Evolutionary conservation across 2,888 invertebrate species (phyloP).

Genomic region (Phasia obesa): DNA sequence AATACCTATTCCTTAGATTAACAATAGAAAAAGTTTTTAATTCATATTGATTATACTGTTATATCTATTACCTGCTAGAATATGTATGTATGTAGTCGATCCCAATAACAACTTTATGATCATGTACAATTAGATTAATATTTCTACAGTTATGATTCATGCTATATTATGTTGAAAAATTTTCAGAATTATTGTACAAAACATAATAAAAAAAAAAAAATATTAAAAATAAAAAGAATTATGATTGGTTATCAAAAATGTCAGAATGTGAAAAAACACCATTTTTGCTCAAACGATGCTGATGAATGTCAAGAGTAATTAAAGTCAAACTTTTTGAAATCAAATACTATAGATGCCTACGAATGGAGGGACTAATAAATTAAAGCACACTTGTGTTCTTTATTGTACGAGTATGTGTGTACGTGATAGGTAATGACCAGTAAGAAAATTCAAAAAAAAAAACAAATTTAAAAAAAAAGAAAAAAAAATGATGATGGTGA

Average conservation of each 20-base stretch:
- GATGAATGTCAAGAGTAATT: slow-evolving; percentile 82
- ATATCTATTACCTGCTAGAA: too few species aligned
- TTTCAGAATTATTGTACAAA: too few species aligned
- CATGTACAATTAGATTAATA: too few species aligned
- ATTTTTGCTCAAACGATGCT: slow-evolving; percentile 49
- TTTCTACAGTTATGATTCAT: too few species aligned
- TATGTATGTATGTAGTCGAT: too few species aligned
- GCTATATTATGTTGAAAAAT: too few species aligned
- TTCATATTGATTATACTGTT: too few species aligned
- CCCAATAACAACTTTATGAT: too few species aligned
- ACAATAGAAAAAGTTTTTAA: too few species aligned
- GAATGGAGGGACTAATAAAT: background rate
- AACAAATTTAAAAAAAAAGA: slow-evolving; percentile 30
- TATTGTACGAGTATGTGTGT: background rate
- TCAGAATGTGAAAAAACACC: slow-evolving; percentile 58
- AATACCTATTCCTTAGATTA: too few species aligned
- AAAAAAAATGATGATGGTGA: slow-evolving; percentile 60
- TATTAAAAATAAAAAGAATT: too few species aligned
- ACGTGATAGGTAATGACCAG: slow-evolving; percentile 50
- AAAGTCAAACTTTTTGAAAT: slow-evolving; percentile 77
- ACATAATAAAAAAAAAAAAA: too few species aligned
- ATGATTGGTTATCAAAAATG: slow-evolving; percentile 46
- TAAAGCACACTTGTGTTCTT: background rate
- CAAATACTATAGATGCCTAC: background rate
- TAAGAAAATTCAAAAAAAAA: slow-evolving; percentile 43